These are phyloP conservation scores for Hippocampus barbouri DNA, from an alignment of 2,113 vertebrate species.

Conservation along the genomic window DNA sequence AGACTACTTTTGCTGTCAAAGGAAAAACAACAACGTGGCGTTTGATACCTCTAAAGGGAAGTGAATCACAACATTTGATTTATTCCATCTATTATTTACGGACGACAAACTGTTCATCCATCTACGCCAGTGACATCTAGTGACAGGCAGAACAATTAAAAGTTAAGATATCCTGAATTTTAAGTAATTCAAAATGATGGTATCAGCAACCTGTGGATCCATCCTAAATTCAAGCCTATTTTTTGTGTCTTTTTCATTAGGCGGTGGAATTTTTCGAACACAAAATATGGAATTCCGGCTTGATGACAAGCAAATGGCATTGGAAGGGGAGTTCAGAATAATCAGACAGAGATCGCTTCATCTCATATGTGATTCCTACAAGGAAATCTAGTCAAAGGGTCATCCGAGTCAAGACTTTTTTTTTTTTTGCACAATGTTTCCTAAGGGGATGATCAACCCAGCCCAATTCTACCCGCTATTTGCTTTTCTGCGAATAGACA, in stretches of 20 bases:
- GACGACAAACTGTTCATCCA: too few species aligned
- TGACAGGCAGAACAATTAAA: too few species aligned
- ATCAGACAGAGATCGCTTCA: too few species aligned
- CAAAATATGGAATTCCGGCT: background rate
- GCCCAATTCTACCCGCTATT: slow-evolving; percentile 3
- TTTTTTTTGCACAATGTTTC: background rate
- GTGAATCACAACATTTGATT: background rate
- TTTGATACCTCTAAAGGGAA: background rate
- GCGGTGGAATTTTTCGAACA: too few species aligned
- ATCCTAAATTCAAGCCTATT: too few species aligned
- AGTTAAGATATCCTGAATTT: too few species aligned
- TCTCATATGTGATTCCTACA: background rate
- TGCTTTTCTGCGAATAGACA: background rate
- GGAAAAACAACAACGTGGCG: background rate
- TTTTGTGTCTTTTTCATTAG: too few species aligned
- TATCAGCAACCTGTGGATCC: too few species aligned
- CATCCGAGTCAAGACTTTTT: background rate
- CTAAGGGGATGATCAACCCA: background rate
- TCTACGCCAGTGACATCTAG: too few species aligned
- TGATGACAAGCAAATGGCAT: background rate
- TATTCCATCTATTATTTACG: too few species aligned
- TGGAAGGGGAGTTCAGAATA: background rate
- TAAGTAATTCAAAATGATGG: too few species aligned
- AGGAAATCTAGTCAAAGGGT: background rate
- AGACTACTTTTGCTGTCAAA: background rate